Base-by-base conservation (phyloP, 2,888 invertebrate genomes). In the Acrocera orbiculus region DNA sequence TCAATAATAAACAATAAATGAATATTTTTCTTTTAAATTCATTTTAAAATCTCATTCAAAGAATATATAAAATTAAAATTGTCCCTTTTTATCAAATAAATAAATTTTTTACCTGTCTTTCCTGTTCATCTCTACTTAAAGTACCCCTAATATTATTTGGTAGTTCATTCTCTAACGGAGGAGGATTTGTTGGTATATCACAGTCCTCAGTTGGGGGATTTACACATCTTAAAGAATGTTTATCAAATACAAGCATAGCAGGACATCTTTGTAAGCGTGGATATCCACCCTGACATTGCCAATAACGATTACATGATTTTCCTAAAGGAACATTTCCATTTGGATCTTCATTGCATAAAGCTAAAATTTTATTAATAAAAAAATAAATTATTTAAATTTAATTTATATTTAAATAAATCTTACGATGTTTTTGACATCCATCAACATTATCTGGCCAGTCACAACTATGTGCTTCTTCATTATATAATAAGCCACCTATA, bases 391-490 rank as follows among this genome's bases (percentile, higher is more conserved):
- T 7, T 19, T 19, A 19, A 19, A 19, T 8, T 19, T 8, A 19
- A 8, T 19, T 19, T 19, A 7, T 5, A 7, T 19, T 29, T 20
- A 19, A 6, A 6, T 19, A 29, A 26, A 47, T 74, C 83, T 79
- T 61, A 87, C 87, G 87, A 65, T 89, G 89, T 54, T 89, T 87
- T 57, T 89, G 87, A 53, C 89, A 89, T 34, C 87, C 87, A 34
- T 82, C 85, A 2, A 89, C 87, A 54, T 87, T 86, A 36, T 87
- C 86, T 1, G 89, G 89, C 87, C 87, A 89, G 59, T 89, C 89
- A 56, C 89, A 89, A 30, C 86, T 83, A 56, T 87, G 82, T 0
- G 85, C 80, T 48, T 77, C 73, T 61, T 89, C 87, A 54, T 87
- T 87, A 67, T 87, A 89, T 16, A 89, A 67, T 28, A 89, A 69